These are phyloP conservation scores for Chiloscyllium punctatum DNA, from an alignment of 2,797 vertebrate genomes.

Conservation along the genomic window DNA sequence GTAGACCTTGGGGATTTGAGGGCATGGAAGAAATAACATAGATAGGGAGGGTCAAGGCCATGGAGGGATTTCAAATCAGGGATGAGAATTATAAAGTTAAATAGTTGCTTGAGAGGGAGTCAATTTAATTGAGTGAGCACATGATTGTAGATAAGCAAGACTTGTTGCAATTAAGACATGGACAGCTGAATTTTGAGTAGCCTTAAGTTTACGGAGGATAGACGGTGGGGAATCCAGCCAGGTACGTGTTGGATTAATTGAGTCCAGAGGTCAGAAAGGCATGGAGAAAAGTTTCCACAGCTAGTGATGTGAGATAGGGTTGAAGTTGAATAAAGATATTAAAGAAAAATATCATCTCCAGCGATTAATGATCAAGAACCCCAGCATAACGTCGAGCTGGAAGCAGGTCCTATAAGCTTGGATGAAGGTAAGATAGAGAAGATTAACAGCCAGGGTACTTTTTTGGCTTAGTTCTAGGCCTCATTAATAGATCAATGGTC, in stretches of 20 bases:
- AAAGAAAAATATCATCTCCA: neutral
- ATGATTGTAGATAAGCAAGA: neutral
- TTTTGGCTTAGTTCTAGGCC: constrained; percentile 43
- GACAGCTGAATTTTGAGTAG: neutral
- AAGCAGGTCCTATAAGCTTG: neutral
- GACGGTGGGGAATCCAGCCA: neutral
- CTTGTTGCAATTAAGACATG: neutral
- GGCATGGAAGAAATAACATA: neutral
- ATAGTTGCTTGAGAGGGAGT: neutral
- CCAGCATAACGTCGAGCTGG: neutral
- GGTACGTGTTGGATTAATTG: neutral
- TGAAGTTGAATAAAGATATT: neutral
- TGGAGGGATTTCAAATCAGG: neutral
- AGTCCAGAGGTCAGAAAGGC: neutral
- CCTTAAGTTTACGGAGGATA: neutral
- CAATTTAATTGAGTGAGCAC: neutral
- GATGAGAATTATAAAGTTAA: neutral
- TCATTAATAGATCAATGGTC: constrained; percentile 49
- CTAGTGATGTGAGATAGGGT: neutral
- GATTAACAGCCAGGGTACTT: constrained; percentile 45
- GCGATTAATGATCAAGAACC: neutral
- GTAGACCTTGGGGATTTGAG: neutral
- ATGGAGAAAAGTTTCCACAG: neutral
- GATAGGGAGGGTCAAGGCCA: neutral
- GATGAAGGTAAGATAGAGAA: constrained; percentile 43